These are phyloP conservation scores for Pissodes strobi DNA, from an alignment of 1,140 invertebrate genomes.

Conservation along the genomic window DNA sequence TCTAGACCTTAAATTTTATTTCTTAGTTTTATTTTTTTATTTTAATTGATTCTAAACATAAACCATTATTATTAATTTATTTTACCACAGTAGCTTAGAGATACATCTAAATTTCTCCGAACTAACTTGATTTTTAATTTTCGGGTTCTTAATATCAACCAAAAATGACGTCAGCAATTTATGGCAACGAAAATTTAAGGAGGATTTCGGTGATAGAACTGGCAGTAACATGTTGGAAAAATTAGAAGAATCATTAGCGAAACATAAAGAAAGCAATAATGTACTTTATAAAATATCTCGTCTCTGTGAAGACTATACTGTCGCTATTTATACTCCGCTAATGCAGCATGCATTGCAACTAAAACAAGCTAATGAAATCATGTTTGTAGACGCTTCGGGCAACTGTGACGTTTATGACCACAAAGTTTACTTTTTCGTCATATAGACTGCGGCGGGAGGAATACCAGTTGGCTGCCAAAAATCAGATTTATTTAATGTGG, in stretches of 20 bases:
- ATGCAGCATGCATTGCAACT: neutral
- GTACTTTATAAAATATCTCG: neutral
- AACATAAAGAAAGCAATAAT: neutral
- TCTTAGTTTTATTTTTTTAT: too few relatives aligned
- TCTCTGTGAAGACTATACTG: neutral
- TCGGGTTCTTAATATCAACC: too few relatives aligned
- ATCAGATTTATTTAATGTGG: conserved; percentile 3
- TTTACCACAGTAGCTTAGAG: too few relatives aligned
- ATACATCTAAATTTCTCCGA: too few relatives aligned
- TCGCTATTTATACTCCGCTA: neutral
- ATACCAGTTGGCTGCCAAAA: neutral
- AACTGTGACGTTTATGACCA: neutral
- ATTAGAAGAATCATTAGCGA: neutral
- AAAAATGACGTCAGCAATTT: neutral
- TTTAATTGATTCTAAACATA: too few relatives aligned
- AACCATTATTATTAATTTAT: too few relatives aligned
- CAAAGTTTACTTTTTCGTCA: conserved; percentile 1
- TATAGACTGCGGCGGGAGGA: neutral
- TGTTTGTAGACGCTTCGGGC: neutral
- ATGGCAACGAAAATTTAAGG: neutral
- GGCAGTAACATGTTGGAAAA: neutral
- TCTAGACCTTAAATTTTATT: too few relatives aligned
- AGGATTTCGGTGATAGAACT: neutral
- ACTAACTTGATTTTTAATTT: too few relatives aligned
- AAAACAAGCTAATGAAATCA: neutral